Base-by-base conservation (phyloP, 2,888 invertebrate genomes). In the Philereme vetulata region DNA sequence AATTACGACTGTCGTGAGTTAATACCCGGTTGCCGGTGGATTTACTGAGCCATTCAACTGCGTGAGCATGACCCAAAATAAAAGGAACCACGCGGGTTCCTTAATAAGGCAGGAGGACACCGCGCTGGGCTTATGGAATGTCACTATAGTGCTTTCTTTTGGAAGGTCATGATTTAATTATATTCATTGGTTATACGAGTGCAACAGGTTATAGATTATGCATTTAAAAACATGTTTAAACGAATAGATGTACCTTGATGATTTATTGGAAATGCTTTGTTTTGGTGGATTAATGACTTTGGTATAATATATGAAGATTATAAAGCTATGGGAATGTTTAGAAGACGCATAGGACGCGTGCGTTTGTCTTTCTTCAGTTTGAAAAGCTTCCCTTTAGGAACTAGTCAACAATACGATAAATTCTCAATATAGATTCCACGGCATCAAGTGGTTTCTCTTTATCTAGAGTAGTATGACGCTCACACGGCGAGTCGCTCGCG, bases 391-490 rank as follows among this genome's bases (percentile, higher is more conserved):
- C 5, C 4, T n/a, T 8, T 42, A 42, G 4, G 4, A 5, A 42
- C n/a, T n/a, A n/a, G n/a, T 10, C 42, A 42, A n/a, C 4, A 10
- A 4, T 4, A 42, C 10, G 4, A 52, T 52, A 51, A 63, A 43
- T 56, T 62, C 45, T 56, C 58, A 63, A 63, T 60, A 67, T 60
- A 44, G 66, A 72, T 72, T 71, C 67, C 72, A 68, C 71, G 70
- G 69, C 69, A 72, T 70, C 4, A 36, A 44, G 35, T 63, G 56
- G 68, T 76, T 74, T 75, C 74, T 66, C 70, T 72, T 65, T 74
- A 80, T 78, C 75, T 84, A 72, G 84, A 80, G 75, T 82, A 85
- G 82, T 82, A 76, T 82, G 77, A 77, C 84, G 76, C 73, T 84
- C 80, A 78, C 81, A 80, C 77, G 75, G 66, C 62, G 56, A 60